Evolutionary conservation across 2,888 invertebrate species (phyloP), one percentile per base, ranked within the genome.

Genomic region (Coleophora deauratella): DNA sequence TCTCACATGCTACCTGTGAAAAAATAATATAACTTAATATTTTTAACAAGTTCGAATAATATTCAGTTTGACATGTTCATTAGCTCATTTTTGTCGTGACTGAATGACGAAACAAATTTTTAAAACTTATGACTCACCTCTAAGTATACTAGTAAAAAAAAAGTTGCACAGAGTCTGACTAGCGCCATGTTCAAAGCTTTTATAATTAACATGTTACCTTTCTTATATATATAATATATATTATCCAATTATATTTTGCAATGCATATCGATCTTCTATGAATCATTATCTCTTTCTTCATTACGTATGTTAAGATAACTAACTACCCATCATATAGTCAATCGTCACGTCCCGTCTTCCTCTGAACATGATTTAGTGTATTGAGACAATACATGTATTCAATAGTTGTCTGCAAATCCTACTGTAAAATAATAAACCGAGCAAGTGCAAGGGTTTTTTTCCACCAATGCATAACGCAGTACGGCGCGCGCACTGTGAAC

Each of bases 191-290:
- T 62, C 55, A 59, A 66, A 67, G 72, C 55, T 56, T 66, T 57
- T 55, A 51, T 52, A 59, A 56, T 62, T 54, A 36, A 53, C 44
- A 54, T 50, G 46, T 46, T 50, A 50, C 38, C 28, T 40, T 46
- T 51, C 55, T 66, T 70, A 66, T 69, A 71, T 67, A 65, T 54
- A 57, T 56, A 59, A 59, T 59, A 68, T 70, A 69, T 67, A 67
- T 59, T 44, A 36, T 49, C 46, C 33, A 36, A 27, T 54, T 51
- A 61, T 62, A 53, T 66, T 57, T 51, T 55, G 54, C 48, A 64
- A 62, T 62, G 49, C 45, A 21, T 35, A 45, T 47, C 57, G 64
- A 57, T 55, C 57, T 62, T 60, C 57, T 52, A 46, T 49, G 49
- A 51, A 44, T 45, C 40, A 40, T 45, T 36, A 44, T 37, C 47